Base-by-base conservation (phyloP, 2,888 invertebrate genomes). In the Drosophila ustulata region DNA sequence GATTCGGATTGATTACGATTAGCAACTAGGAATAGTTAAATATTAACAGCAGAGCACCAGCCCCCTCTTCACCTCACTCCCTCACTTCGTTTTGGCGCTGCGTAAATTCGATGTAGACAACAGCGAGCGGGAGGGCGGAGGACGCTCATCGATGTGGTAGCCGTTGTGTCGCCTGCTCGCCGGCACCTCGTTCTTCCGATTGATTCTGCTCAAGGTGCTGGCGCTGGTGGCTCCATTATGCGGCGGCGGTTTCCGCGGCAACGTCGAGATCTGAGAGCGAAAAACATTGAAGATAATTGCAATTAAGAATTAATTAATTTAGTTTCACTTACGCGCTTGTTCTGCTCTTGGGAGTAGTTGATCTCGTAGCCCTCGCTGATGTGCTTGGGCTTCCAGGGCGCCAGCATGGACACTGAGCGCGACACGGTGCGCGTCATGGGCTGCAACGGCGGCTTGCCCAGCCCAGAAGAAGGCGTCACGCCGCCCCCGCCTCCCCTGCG, bases 351-450 rank as follows among this genome's bases (percentile, higher is more conserved):
- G 11, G 95, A 95, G 92, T 96, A 96, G 90, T 96, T 96, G 26
- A 96, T 96, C 92, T 96, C 96, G 89, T 95, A 94, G 58, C 94
- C 95, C 82, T 96, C 96, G 86, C 94, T 94, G 87, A 95, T 94
- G 87, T 96, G 95, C 74, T 95, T 94, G 3, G 97, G 97, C 67
- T 95, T 95, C 97, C 97, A 97, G 3, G 97, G 97, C 0, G 97
- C 96, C 89, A 97, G 94, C 79, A 97, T 95, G 3, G 96, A 96
- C 83, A 97, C 96, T 69, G 96, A 96, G 52, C 95, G 94, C 9
- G 96, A 96, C 26, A 96, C 95, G 47, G 95, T 96, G 80, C 95
- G 94, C 52, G 95, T 94, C 91, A 96, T 92, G 39, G 93, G 92
- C 77, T 92, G 90, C 59, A 91, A 49, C 1, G 89, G 88, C 11